A percentile compares a stretch with the other conserved stretches of the same genome.
phyloP scores from a whole-genome alignment of 1,140 invertebrate genomes.

The Eueides isabella region DNA sequence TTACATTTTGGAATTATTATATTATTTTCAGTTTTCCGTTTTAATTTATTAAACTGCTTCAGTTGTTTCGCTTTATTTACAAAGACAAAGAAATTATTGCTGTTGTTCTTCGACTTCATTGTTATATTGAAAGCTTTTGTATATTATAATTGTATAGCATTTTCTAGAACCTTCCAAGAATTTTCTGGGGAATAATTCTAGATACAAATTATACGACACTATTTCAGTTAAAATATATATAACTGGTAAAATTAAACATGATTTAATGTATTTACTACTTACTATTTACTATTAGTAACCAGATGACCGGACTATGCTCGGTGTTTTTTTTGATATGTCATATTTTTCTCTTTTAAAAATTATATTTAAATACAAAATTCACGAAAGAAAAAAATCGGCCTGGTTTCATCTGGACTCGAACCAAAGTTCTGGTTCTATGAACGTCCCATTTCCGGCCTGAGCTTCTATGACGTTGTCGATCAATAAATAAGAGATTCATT shows the following conservation, averaged over 20 bases:
- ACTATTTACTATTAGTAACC: background rate
- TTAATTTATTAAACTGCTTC: slow-evolving; percentile 11
- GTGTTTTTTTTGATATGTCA: too few species aligned
- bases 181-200: background rate
- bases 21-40: slow-evolving; percentile 30
- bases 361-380: too few species aligned
- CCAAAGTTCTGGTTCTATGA: too few species aligned
- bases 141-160: background rate
- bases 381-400: too few species aligned
- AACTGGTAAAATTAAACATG: too few species aligned
- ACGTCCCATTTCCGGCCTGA: too few species aligned
- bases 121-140: background rate
- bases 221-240: background rate
- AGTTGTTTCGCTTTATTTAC: background rate
- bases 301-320: too few species aligned
- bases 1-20: slow-evolving; percentile 44
- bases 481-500: too few species aligned
- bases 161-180: background rate
- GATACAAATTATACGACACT: background rate
- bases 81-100: background rate
- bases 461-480: too few species aligned
- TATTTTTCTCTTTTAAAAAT: too few species aligned
- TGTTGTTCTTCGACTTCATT: slow-evolving; percentile 11
- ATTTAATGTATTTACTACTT: too few species aligned
- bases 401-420: too few species aligned